These are phyloP conservation scores for Dasysyrphus albostriatus DNA, from an alignment of 2,888 invertebrate species.

Conservation along the genomic window DNA sequence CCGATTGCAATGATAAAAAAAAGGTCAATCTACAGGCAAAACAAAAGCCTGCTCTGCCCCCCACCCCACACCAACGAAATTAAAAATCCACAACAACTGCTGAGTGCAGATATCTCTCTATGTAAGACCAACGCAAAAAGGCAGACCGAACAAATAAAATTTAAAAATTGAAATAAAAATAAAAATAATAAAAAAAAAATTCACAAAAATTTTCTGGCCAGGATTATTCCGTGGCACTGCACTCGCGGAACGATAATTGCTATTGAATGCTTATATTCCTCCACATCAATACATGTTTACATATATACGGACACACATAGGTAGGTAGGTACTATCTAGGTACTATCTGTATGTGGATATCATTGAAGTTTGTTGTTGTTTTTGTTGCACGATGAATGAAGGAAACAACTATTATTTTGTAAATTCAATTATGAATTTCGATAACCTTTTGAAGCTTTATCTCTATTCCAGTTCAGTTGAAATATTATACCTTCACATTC, in stretches of 20 bases:
- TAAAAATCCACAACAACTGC: constrained; percentile 33
- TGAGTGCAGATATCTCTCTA: constrained; percentile 18
- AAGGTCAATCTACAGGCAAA: constrained; percentile 18
- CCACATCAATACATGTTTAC: neutral
- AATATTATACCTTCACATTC: neutral
- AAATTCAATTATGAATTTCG: constrained; percentile 63
- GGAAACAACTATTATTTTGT: constrained; percentile 40
- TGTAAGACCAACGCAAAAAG: constrained; percentile 20
- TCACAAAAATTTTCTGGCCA: constrained; percentile 31
- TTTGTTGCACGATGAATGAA: neutral
- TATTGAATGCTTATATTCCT: constrained; percentile 53
- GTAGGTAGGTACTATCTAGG: too few relatives aligned
- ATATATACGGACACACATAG: too few relatives aligned
- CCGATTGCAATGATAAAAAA: constrained; percentile 37
- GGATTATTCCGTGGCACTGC: constrained; percentile 67
- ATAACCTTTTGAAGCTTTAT: constrained; percentile 68
- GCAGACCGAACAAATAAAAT: constrained; percentile 5
- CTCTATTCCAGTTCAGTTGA: constrained; percentile 71
- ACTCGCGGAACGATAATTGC: constrained; percentile 65
- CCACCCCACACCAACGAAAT: constrained; percentile 10
- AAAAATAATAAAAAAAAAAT: constrained; percentile 34
- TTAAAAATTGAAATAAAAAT: constrained; percentile 38
- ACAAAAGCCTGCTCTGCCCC: neutral
- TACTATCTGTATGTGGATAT: neutral
- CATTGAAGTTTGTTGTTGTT: constrained; percentile 2